phyloP scores from a whole-genome alignment of 2,888 invertebrate genomes.

The Pyralis farinalis region DNA sequence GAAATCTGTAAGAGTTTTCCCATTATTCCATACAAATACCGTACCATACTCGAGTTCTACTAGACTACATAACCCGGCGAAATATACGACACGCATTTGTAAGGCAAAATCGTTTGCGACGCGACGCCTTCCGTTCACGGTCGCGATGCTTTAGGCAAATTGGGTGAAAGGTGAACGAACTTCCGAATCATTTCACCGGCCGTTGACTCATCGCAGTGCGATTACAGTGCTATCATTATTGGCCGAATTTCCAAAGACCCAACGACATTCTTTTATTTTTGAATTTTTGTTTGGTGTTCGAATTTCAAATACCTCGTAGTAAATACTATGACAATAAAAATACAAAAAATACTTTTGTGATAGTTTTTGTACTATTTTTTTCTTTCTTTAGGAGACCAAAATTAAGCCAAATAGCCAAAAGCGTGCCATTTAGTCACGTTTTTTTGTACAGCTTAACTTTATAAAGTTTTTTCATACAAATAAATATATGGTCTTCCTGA shows the following conservation, averaged over 20 bases:
- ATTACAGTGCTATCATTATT: constrained; percentile 56
- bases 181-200: constrained; percentile 41
- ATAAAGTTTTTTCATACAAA: no score
- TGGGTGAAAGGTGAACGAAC: constrained; percentile 54
- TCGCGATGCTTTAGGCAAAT: constrained; percentile 38
- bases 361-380: no score
- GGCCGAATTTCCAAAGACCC: constrained; percentile 56
- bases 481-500: no score
- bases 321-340: no score
- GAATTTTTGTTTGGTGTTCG: constrained; percentile 13
- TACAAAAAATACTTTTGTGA: no score
- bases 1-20: neutral
- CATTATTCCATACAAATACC: neutral
- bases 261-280: constrained; percentile 37
- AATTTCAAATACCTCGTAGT: neutral
- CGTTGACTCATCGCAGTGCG: constrained; percentile 43
- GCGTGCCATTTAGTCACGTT: no score
- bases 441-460: no score
- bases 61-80: neutral
- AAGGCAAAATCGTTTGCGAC: constrained; percentile 17
- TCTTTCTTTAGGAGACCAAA: no score
- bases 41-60: neutral
- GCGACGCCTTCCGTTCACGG: constrained; percentile 51
- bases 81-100: neutral
- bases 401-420: no score